Percentiles rank a stretch among this genome's conserved stretches.
These are phyloP conservation scores for Epirrita christyi DNA, from an alignment of 2,888 invertebrate species.

Conservation along the genomic window DNA sequence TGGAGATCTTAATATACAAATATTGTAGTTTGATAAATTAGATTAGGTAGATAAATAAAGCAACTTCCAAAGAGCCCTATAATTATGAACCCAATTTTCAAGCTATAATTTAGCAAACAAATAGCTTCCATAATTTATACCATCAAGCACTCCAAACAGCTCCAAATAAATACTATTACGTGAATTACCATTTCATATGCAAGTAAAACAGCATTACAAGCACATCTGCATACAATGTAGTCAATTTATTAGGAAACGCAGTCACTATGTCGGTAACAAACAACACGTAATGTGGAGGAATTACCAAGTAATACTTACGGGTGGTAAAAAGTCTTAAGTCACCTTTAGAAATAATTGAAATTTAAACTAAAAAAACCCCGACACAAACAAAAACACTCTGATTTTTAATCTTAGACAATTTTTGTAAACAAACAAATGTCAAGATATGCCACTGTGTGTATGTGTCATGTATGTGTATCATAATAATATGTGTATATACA, in stretches of 20 bases:
- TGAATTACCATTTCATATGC: conserved; percentile 32
- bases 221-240: conserved; percentile 44
- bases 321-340: neutral
- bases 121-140: conserved; percentile 19
- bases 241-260: conserved; percentile 36
- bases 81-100: neutral
- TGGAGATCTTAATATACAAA: too few species aligned
- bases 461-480: too few species aligned
- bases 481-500: too few species aligned
- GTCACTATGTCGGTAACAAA: conserved; percentile 25
- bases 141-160: conserved; percentile 3
- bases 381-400: too few species aligned
- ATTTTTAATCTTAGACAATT: too few species aligned
- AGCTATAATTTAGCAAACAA: conserved; percentile 14
- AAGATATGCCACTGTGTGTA: too few species aligned
- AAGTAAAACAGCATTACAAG: conserved; percentile 32
- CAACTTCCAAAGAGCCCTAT: too few species aligned
- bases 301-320: conserved; percentile 12
- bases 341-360: too few species aligned
- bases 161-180: conserved; percentile 17
- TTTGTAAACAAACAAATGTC: too few species aligned
- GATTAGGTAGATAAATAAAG: too few species aligned
- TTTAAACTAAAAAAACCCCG: too few species aligned
- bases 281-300: conserved; percentile 7
- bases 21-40: too few species aligned